Evolutionary conservation across 2,113 vertebrate species (phyloP).

Genomic region (Notothenia coriiceps): DNA sequence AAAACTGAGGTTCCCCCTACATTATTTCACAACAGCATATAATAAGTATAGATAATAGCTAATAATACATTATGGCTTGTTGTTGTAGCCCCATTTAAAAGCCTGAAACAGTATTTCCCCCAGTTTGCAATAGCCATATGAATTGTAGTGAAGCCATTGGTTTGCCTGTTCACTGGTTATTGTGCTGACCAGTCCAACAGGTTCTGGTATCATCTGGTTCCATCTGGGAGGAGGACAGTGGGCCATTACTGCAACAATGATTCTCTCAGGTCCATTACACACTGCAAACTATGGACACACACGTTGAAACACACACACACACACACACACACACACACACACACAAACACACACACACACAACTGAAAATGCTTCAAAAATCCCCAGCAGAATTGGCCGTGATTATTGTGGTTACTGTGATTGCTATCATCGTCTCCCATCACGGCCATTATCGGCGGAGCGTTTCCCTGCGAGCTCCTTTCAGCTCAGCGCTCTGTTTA

Average conservation of each 20-base stretch:
- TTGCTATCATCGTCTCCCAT: slow-evolving; percentile 82
- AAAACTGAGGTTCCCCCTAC: no score
- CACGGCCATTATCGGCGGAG: slow-evolving; percentile 73
- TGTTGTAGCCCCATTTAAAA: no score
- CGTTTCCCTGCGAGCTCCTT: slow-evolving; percentile 65
- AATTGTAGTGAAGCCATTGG: neutral
- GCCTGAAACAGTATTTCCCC: neutral
- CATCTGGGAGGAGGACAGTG: slow-evolving; percentile 11
- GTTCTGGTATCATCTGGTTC: neutral
- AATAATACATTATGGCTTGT: no score
- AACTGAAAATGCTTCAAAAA: slow-evolving; percentile 60
- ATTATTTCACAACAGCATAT: no score
- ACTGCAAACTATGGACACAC: slow-evolving; percentile 11
- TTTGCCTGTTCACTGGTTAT: neutral
- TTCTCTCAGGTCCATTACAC: slow-evolving; percentile 27
- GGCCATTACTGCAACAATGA: slow-evolving; percentile 30
- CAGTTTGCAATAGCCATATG: neutral
- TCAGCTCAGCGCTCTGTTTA: slow-evolving; percentile 76
- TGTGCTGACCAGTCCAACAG: neutral
- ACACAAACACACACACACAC: neutral
- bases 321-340: slow-evolving; percentile 13
- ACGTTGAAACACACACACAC: neutral
- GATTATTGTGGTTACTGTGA: slow-evolving; percentile 80
- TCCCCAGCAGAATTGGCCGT: slow-evolving; percentile 64
- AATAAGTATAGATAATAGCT: no score